Conservation (phyloP, 2,888 invertebrate genomes). For the Nyleta sp. region DNA sequence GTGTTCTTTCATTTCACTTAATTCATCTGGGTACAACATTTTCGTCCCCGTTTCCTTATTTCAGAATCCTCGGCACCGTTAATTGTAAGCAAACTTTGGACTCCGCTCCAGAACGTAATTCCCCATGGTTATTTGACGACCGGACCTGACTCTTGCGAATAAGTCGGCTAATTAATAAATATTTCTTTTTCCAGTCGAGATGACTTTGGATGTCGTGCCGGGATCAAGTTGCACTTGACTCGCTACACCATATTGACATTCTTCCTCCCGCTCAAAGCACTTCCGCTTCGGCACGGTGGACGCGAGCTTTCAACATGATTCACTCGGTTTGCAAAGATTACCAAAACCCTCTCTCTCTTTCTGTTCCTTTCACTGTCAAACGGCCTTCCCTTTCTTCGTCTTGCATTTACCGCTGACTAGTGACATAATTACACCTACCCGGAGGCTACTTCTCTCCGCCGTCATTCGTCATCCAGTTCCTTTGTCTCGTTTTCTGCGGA, state of each 20-base stretch:
- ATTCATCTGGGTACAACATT: neutral
- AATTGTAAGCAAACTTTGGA: constrained; percentile 55
- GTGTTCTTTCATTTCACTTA: neutral
- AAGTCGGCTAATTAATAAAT: constrained; percentile 76
- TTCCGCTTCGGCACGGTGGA: constrained; percentile 50
- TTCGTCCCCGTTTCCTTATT: constrained; percentile 6
- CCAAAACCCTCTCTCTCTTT: constrained; percentile 48
- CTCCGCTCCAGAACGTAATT: neutral
- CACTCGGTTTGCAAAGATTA: constrained; percentile 73
- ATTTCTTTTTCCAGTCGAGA: constrained; percentile 69
- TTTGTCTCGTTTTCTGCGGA: constrained; percentile 69
- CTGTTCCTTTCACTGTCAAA: constrained; percentile 53
- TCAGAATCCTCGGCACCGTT: constrained; percentile 9
- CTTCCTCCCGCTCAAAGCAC: constrained; percentile 63
- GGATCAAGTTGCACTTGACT: constrained; percentile 54
- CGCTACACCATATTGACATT: constrained; percentile 52
- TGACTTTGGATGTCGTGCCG: constrained; percentile 24
- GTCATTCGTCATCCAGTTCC: constrained; percentile 77
- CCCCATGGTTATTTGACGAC: constrained; percentile 56
- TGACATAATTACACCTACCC: constrained; percentile 79
- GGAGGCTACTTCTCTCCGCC: constrained; percentile 75
- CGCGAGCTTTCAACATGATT: constrained; percentile 71
- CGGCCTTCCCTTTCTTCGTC: constrained; percentile 66
- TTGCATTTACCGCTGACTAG: constrained; percentile 69
- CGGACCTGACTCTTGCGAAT: constrained; percentile 66